Percentiles rank a stretch among this genome's conserved stretches.
These are phyloP conservation scores for Charanyca ferruginea DNA, from an alignment of 2,888 invertebrate genomes.

Conservation along the genomic window DNA sequence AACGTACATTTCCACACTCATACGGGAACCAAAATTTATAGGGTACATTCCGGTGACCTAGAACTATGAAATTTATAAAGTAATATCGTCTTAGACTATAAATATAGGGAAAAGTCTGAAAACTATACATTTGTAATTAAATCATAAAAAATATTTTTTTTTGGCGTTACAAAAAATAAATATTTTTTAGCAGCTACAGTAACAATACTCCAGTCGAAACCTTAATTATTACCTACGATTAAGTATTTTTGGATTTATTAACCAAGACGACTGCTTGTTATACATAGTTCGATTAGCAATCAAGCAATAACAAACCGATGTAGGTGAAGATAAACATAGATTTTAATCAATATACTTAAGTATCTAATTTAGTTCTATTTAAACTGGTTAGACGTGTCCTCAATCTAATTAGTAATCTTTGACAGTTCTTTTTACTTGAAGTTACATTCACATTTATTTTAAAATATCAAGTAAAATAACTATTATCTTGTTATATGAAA, in stretches of 20 bases:
- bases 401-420: neutral
- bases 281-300: slow-evolving; percentile 35
- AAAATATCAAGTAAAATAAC: slow-evolving; percentile 3
- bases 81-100: too few relatives aligned
- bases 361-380: neutral
- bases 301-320: slow-evolving; percentile 20
- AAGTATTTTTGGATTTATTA: slow-evolving; percentile 35
- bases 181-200: too few relatives aligned
- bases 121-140: too few relatives aligned
- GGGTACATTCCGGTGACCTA: too few relatives aligned
- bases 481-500: slow-evolving; percentile 4
- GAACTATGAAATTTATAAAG: too few relatives aligned
- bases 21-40: too few relatives aligned
- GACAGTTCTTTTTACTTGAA: neutral
- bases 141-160: too few relatives aligned
- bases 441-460: neutral
- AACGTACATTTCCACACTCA: too few relatives aligned
- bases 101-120: too few relatives aligned
- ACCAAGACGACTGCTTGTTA: slow-evolving; percentile 33
- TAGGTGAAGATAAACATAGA: slow-evolving; percentile 19
- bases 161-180: too few relatives aligned
- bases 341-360: neutral
- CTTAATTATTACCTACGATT: slow-evolving; percentile 43
- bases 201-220: too few relatives aligned
- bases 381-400: neutral